Percentiles rank a stretch among this genome's conserved stretches.
Conservation (phyloP, 1,140 invertebrate genomes). For the Drosophila orena region DNA sequence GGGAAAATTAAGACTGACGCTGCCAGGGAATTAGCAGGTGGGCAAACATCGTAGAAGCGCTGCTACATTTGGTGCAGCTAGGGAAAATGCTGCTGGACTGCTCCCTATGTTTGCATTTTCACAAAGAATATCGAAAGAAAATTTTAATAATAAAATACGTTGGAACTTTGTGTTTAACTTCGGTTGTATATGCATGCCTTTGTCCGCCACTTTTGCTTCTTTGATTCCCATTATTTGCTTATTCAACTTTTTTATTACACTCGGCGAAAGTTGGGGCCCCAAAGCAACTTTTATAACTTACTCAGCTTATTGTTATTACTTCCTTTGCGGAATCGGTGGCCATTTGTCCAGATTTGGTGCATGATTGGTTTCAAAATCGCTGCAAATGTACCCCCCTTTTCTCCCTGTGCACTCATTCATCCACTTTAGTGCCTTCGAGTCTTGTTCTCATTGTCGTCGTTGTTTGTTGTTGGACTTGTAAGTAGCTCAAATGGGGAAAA, state of each 20-base stretch:
- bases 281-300: neutral
- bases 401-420: constrained; percentile 19
- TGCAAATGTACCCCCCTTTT: neutral
- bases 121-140: neutral
- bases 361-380: too few species aligned
- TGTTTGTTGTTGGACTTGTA: constrained; percentile 49
- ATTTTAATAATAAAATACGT: constrained; percentile 7
- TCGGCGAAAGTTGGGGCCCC: neutral
- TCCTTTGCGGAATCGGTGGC: neutral
- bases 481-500: constrained; percentile 46
- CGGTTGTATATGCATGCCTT: constrained; percentile 5
- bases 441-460: constrained; percentile 49
- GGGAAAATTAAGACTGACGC: constrained; percentile 39
- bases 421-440: constrained; percentile 36
- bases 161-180: constrained; percentile 2
- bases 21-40: neutral
- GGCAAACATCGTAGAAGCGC: neutral
- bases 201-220: neutral
- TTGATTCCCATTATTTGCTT: constrained; percentile 15
- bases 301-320: neutral
- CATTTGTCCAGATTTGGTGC: neutral
- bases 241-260: constrained; percentile 31
- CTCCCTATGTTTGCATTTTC: neutral
- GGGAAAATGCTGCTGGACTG: neutral
- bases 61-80: constrained; percentile 10